phyloP scores from a whole-genome alignment of 2,888 invertebrate genomes.

The Steromphala cineraria region DNA sequence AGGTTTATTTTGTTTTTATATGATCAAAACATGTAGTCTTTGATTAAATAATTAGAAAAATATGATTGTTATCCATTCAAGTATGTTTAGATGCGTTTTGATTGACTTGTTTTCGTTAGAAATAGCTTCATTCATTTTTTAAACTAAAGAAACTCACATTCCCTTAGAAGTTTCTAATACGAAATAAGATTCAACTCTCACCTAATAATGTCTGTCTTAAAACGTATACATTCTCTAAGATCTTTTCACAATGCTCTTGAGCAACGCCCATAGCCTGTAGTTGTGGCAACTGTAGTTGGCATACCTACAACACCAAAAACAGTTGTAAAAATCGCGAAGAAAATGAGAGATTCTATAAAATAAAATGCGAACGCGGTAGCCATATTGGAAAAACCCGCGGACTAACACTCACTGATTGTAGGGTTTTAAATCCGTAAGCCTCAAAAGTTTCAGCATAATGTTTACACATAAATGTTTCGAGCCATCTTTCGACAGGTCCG shows the following conservation, averaged over 20 bases:
- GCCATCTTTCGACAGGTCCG: slow-evolving; percentile 69
- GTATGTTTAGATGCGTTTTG: not conserved
- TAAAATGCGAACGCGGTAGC: slow-evolving; percentile 34
- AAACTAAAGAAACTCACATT: not conserved
- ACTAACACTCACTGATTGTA: slow-evolving; percentile 65
- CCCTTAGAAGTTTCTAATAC: not conserved
- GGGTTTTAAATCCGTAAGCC: slow-evolving; percentile 68
- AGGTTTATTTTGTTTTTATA: not conserved
- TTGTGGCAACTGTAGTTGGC: slow-evolving; percentile 63
- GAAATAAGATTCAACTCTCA: slow-evolving; percentile 39
- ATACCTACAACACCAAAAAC: slow-evolving; percentile 60
- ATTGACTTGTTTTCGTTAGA: not conserved
- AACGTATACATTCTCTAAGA: slow-evolving; percentile 67
- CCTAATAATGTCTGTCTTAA: slow-evolving; percentile 65
- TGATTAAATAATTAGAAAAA: too few species aligned
- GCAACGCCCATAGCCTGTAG: slow-evolving; percentile 67
- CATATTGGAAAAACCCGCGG: slow-evolving; percentile 41
- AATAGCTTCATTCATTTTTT: not conserved
- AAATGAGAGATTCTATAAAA: slow-evolving; percentile 11
- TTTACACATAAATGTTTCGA: slow-evolving; percentile 71
- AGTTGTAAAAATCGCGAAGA: not conserved
- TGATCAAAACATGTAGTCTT: not conserved
- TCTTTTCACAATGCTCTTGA: slow-evolving; percentile 66
- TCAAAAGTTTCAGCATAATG: slow-evolving; percentile 69
- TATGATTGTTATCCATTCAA: too few species aligned